Evolutionary conservation across 2,888 invertebrate genomes (phyloP).

Genomic region (Gibbula magus): DNA sequence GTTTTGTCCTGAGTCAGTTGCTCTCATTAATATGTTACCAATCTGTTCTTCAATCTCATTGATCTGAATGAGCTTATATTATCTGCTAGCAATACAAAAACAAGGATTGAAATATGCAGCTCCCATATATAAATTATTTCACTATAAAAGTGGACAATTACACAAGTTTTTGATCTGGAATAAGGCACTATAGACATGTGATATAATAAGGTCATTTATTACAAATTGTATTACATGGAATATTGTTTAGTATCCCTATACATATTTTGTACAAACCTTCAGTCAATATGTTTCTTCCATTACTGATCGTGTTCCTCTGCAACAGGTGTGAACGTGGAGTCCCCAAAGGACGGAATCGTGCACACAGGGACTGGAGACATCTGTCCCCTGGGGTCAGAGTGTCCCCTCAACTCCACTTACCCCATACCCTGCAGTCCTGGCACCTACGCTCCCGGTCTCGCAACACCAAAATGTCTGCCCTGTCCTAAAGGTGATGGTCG

Average conservation of each 20-base stretch:
- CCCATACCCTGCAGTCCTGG: slow-evolving; percentile 59
- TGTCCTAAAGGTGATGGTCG: slow-evolving; percentile 68
- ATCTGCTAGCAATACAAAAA: background rate
- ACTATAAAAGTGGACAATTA: no score
- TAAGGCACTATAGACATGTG: no score
- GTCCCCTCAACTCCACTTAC: slow-evolving; percentile 61
- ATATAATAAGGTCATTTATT: no score
- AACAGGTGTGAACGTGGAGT: slow-evolving; percentile 66
- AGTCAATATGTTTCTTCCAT: background rate
- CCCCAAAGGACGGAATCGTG: slow-evolving; percentile 52
- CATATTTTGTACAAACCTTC: background rate
- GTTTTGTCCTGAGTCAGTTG: background rate
- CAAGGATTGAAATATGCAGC: no score
- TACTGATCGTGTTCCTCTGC: background rate
- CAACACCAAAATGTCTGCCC: slow-evolving; percentile 53
- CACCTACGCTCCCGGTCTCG: slow-evolving; percentile 57
- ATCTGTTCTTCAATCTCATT: background rate
- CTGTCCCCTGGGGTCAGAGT: slow-evolving; percentile 68
- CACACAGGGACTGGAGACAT: slow-evolving; percentile 65
- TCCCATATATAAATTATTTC: no score
- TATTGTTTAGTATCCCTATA: background rate
- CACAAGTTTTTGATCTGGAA: no score
- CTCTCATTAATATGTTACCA: background rate
- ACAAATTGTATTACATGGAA: no score
- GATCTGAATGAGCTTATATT: background rate